Percentiles rank a stretch among this genome's conserved stretches.
Conservation (phyloP, 2,113 vertebrate species). For the Leptosomus discolor region DNA sequence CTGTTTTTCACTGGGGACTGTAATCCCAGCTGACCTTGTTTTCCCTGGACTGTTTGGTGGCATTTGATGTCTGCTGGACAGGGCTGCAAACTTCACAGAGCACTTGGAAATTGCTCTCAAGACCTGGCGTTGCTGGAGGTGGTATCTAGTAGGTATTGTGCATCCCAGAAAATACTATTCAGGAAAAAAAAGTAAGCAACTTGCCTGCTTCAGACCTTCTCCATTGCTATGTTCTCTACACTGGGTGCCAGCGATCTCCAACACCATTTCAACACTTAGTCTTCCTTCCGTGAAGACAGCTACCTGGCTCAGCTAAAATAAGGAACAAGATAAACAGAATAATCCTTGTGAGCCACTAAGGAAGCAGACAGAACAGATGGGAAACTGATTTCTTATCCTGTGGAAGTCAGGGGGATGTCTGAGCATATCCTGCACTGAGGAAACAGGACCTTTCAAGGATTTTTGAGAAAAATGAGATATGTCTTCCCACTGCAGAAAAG, state of each 20-base stretch:
- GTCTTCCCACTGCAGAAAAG: background rate
- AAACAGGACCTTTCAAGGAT: background rate
- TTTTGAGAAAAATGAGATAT: background rate
- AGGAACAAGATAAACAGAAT: background rate
- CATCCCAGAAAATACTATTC: background rate
- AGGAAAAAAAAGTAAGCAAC: background rate
- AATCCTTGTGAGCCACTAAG: background rate
- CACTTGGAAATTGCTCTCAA: background rate
- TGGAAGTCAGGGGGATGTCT: background rate
- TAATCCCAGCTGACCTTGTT: background rate
- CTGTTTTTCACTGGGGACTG: background rate
- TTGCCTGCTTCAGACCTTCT: background rate
- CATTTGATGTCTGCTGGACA: background rate
- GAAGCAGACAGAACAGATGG: background rate
- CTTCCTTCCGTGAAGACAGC: background rate
- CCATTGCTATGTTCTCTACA: background rate
- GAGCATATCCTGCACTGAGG: background rate
- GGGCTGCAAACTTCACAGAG: background rate
- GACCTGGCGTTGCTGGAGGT: background rate
- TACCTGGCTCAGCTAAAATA: background rate
- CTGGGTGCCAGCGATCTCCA: fast-evolving
- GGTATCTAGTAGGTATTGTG: background rate
- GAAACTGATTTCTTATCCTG: background rate
- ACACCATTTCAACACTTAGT: background rate
- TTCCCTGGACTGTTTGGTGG: background rate